These are phyloP conservation scores for Scaptodrosophila latifasciaeformis DNA, from an alignment of 2,888 invertebrate species.

Conservation along the genomic window DNA sequence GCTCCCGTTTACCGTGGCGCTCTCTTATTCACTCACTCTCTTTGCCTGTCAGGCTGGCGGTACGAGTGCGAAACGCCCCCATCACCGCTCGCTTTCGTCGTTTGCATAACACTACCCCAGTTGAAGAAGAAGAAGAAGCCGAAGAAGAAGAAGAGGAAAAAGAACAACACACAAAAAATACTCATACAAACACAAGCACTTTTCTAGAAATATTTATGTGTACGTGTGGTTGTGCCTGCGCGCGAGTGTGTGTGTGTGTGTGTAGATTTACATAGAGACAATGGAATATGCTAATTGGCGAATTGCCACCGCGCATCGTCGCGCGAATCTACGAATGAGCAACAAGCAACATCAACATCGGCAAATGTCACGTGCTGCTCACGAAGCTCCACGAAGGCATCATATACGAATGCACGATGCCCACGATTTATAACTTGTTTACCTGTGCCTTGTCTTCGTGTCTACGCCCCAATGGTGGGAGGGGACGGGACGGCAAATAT, in stretches of 20 bases:
- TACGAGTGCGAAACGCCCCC: conserved; percentile 61
- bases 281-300: conserved; percentile 72
- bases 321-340: conserved; percentile 69
- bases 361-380: conserved; percentile 50
- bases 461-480: too few species aligned
- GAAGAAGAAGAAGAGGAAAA: conserved; percentile 52
- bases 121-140: conserved; percentile 44
- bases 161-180: conserved; percentile 26
- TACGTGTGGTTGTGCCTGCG: too few species aligned
- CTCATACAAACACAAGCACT: conserved; percentile 13
- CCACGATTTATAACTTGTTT: conserved; percentile 72
- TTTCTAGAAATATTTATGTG: too few species aligned
- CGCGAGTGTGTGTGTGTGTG: too few species aligned
- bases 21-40: conserved; percentile 15
- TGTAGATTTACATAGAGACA: conserved; percentile 46
- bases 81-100: conserved; percentile 43
- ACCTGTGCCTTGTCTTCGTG: conserved; percentile 71
- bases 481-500: conserved; percentile 9
- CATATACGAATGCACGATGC: conserved; percentile 38
- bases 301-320: conserved; percentile 51
- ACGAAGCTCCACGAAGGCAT: conserved; percentile 36
- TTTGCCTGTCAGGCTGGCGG: conserved; percentile 37
- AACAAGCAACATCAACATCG: conserved; percentile 58
- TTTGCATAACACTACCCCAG: conserved; percentile 53
- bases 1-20: conserved; percentile 8